Conservation (phyloP, 2,888 invertebrate species). For the Megamerina dolium region DNA sequence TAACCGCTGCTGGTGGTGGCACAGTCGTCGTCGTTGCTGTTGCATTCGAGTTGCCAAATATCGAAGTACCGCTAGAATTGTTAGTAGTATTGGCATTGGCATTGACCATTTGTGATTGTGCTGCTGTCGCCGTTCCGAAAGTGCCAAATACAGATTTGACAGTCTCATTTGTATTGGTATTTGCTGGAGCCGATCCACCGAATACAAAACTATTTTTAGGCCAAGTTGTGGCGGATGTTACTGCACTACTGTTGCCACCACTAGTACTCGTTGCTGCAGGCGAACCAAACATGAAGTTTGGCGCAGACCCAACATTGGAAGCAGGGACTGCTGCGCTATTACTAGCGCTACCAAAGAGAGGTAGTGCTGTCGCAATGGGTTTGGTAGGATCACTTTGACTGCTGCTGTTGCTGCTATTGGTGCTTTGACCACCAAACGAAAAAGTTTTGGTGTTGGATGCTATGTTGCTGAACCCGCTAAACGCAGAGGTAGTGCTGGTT, state of each 20-base stretch:
- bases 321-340: conserved; percentile 7
- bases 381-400: conserved; percentile 15
- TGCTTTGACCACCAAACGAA: conserved; percentile 3
- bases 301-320: conserved; percentile 11
- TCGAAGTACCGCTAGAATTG: conserved; percentile 15
- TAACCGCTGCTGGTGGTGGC: conserved; percentile 15
- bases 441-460: conserved; percentile 7
- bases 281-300: conserved; percentile 16
- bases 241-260: neutral
- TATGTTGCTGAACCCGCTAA: conserved; percentile 1
- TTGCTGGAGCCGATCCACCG: conserved; percentile 15
- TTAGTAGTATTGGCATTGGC: conserved; percentile 9
- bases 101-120: conserved; percentile 13
- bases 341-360: conserved; percentile 22
- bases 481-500: conserved; percentile 8
- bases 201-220: conserved; percentile 24
- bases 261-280: conserved; percentile 1
- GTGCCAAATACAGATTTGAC: conserved; percentile 23
- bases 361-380: conserved; percentile 17
- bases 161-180: conserved; percentile 14
- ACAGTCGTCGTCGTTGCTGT: conserved; percentile 9
- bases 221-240: conserved; percentile 16
- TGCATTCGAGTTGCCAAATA: conserved; percentile 23
- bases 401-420: too few relatives aligned
- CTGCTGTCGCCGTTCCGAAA: conserved; percentile 14